Evolutionary conservation across 2,113 vertebrate species (phyloP).

Genomic region (Corythaeola cristata): DNA sequence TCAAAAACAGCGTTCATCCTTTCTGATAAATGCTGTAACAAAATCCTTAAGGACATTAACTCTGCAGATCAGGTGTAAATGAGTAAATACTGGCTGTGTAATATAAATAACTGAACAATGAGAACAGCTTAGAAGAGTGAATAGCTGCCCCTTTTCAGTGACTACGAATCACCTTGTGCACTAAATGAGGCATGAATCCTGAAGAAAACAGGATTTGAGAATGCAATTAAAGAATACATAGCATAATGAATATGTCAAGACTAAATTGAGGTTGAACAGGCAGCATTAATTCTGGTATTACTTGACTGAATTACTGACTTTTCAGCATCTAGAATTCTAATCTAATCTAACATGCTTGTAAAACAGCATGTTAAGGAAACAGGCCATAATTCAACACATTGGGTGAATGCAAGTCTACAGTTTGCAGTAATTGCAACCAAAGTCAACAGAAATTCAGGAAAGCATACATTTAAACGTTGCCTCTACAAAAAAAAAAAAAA

Average conservation of each 20-base stretch:
- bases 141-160: background rate
- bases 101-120: background rate
- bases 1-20: background rate
- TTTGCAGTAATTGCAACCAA: background rate
- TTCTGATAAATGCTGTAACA: background rate
- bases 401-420: background rate
- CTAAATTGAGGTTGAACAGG: background rate
- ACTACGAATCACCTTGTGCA: background rate
- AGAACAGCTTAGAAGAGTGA: background rate
- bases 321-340: background rate
- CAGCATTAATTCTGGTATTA: background rate
- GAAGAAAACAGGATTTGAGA: slow-evolving; percentile 18
- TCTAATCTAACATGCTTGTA: background rate
- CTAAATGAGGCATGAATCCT: background rate
- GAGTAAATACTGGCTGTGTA: background rate
- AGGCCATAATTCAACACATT: background rate
- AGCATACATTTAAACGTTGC: background rate
- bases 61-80: background rate
- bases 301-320: slow-evolving; percentile 1
- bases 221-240: slow-evolving; percentile 18
- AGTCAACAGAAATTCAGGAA: background rate
- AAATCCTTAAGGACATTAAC: background rate
- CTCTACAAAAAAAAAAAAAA: background rate
- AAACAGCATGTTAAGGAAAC: background rate
- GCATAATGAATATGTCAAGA: slow-evolving; percentile 2